Percentiles rank a stretch among this genome's conserved stretches.
Evolutionary conservation across 2,797 vertebrate species (phyloP).

Genomic region (Myotis planiceps): DNA sequence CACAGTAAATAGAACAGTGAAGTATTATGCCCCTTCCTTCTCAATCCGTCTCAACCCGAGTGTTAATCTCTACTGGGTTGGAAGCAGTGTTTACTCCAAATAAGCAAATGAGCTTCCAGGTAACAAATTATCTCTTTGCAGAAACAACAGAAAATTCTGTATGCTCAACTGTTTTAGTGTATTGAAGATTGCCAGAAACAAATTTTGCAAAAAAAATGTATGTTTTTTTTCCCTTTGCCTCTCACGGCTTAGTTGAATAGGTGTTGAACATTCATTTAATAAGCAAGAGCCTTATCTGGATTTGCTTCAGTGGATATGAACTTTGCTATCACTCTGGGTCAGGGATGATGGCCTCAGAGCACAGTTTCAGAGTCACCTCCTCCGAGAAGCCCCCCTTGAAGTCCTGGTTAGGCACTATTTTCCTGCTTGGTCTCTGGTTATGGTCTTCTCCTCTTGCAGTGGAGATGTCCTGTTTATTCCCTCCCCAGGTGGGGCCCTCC

Average conservation of each 20-base stretch:
- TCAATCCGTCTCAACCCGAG: conserved; percentile 73
- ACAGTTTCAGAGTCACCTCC: too few species aligned
- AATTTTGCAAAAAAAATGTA: conserved; percentile 55
- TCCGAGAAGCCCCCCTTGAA: too few species aligned
- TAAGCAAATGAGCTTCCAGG: conserved; percentile 76
- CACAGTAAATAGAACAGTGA: conserved; percentile 80
- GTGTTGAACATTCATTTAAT: background rate
- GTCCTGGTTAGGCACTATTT: too few species aligned
- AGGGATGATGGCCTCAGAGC: background rate
- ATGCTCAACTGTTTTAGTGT: conserved; percentile 61
- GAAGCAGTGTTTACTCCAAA: conserved; percentile 76
- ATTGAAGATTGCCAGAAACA: conserved; percentile 62
- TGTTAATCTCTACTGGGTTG: conserved; percentile 77
- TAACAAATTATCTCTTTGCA: conserved; percentile 78
- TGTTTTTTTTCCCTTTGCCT: background rate
- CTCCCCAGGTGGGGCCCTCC: background rate
- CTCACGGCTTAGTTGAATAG: conserved; percentile 8
- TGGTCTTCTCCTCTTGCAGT: fast-evolving
- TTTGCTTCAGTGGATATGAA: background rate
- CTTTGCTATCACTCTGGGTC: background rate
- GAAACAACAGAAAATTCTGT: conserved; percentile 77
- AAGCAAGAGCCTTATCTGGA: background rate
- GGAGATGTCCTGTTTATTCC: fast-evolving
- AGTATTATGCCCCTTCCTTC: conserved; percentile 64
- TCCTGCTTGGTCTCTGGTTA: background rate